A percentile compares a stretch with the other conserved stretches of the same genome.
phyloP scores from a whole-genome alignment of 2,113 vertebrate species.

The human region GRCh38 chr1:34926501-34927000 shows the following conservation, averaged over 20 bases:
- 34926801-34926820: not conserved
- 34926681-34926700: not conserved
- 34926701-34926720: not conserved
- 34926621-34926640: not conserved
- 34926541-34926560: constrained; percentile 50
- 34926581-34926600: constrained; percentile 44
- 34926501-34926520: constrained; percentile 63
- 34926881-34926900: constrained; percentile 1
- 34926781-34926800: constrained; percentile 25
- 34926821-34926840: constrained; percentile 51
- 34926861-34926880: not conserved
- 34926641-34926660: not conserved
- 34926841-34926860: constrained; percentile 46
- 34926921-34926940: constrained; percentile 38
- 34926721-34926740: constrained; percentile 34
- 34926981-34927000: constrained; percentile 41
- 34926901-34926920: constrained; percentile 39
- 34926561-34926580: constrained; percentile 56
- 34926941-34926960: not conserved
- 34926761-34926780: constrained; percentile 18
- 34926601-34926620: constrained; percentile 35
- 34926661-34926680: not conserved
- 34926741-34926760: constrained; percentile 27
- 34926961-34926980: constrained; percentile 49
- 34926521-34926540: constrained; percentile 53